Evolutionary conservation across 1,140 invertebrate genomes (phyloP).

Genomic region (Portunus trituberculatus): DNA sequence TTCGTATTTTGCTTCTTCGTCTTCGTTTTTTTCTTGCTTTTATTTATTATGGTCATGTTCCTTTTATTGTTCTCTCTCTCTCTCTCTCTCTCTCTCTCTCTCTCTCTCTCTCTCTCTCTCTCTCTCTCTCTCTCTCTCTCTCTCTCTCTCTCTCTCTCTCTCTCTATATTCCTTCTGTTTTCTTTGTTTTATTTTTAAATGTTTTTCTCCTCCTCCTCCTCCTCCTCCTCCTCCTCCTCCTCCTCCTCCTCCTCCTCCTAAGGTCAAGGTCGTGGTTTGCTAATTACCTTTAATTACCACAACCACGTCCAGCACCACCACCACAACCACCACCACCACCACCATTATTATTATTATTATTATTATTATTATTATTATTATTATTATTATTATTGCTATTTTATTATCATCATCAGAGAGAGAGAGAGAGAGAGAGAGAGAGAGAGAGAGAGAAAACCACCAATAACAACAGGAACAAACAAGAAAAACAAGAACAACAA

Average conservation of each 20-base stretch:
- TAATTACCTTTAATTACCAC: no score
- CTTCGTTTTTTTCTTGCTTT: not conserved
- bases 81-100: not conserved
- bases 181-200: not conserved
- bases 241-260: not conserved
- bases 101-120: not conserved
- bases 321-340: not conserved
- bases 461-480: no score
- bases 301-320: not conserved
- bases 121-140: not conserved
- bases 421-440: no score
- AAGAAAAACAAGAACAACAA: no score
- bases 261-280: no score
- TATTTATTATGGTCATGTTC: not conserved
- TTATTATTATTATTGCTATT: not conserved
- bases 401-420: not conserved
- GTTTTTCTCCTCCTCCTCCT: not conserved
- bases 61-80: not conserved
- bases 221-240: not conserved
- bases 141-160: not conserved
- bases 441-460: no score
- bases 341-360: not conserved
- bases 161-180: not conserved
- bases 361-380: not conserved
- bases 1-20: not conserved